Conservation (phyloP, 2,888 invertebrate species). For the Trissolcus japonicus region DNA sequence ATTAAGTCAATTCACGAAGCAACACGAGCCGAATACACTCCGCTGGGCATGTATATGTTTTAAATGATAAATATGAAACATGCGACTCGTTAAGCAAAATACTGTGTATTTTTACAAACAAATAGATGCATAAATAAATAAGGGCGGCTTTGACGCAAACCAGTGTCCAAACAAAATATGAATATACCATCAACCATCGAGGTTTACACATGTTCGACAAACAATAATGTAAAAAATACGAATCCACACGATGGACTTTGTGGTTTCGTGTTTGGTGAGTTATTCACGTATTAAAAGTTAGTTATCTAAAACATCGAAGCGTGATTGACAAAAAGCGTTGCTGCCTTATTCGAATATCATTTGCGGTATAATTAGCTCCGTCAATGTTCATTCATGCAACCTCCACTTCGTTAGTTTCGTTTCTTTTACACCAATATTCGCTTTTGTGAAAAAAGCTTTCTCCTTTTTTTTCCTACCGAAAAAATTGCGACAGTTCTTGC, state of each 20-base stretch:
- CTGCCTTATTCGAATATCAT: no score
- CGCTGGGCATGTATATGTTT: conserved; percentile 34
- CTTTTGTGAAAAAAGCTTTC: no score
- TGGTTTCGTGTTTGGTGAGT: no score
- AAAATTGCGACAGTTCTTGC: no score
- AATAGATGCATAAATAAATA: conserved; percentile 16
- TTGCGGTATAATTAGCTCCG: no score
- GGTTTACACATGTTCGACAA: conserved; percentile 8
- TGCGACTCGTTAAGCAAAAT: conserved; percentile 22
- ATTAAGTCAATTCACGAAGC: conserved; percentile 39
- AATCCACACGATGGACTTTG: background rate
- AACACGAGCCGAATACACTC: conserved; percentile 14
- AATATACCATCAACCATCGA: background rate
- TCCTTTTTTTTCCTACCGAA: no score
- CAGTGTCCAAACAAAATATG: background rate
- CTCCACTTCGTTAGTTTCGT: no score
- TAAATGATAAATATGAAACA: conserved; percentile 33
- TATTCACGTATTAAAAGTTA: no score
- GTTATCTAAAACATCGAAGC: no score
- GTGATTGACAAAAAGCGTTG: no score
- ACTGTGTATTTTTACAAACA: conserved; percentile 12
- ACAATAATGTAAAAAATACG: conserved; percentile 2
- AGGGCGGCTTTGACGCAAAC: background rate
- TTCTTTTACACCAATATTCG: no score
- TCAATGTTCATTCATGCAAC: no score